Evolutionary conservation across 2,797 vertebrate genomes (phyloP).

Genomic region (Xerus rutilus): DNA sequence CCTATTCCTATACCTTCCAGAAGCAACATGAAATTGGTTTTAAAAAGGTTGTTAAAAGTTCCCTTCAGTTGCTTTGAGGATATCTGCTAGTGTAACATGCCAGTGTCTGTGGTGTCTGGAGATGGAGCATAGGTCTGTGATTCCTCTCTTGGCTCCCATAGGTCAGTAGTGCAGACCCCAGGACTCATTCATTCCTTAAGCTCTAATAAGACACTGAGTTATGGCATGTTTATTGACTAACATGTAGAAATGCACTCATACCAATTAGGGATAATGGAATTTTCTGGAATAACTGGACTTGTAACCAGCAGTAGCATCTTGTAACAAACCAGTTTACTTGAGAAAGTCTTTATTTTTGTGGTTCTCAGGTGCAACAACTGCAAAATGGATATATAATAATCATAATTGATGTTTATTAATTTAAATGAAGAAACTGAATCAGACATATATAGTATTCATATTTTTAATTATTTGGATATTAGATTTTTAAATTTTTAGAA

Average conservation of each 20-base stretch:
- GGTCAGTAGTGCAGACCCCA: background rate
- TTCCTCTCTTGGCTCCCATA: background rate
- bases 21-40: background rate
- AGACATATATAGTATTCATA: background rate
- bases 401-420: background rate
- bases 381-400: background rate
- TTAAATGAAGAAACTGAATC: background rate
- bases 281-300: background rate
- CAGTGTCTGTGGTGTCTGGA: background rate
- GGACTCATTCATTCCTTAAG: background rate
- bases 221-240: background rate
- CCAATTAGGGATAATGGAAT: background rate
- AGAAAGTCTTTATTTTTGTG: background rate
- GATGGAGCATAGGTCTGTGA: background rate
- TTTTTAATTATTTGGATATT: conserved; percentile 52
- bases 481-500: background rate
- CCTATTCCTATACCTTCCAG: background rate
- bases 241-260: background rate
- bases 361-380: background rate
- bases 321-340: background rate
- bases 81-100: background rate
- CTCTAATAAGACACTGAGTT: background rate
- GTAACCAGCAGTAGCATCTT: background rate
- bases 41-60: background rate
- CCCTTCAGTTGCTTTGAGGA: background rate